These are phyloP conservation scores for Euglossa dilemma DNA, from an alignment of 1,140 invertebrate species.

Conservation along the genomic window DNA sequence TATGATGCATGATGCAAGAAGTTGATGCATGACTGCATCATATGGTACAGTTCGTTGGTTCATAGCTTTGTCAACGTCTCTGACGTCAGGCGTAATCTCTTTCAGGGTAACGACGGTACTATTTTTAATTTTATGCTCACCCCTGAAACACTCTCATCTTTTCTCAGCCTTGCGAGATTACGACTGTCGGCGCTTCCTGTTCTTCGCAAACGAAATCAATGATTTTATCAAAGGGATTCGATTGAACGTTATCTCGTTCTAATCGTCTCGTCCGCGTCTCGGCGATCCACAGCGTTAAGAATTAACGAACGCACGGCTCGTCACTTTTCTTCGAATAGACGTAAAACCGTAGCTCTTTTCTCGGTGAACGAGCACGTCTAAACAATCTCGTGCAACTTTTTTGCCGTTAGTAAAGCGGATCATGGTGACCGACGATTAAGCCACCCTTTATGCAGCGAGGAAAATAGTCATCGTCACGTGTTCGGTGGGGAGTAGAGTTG, in stretches of 20 bases:
- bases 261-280: neutral
- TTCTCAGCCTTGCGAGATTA: neutral
- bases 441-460: constrained; percentile 20
- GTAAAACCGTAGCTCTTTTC: neutral
- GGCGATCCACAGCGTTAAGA: neutral
- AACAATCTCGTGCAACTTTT: constrained; percentile 33
- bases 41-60: constrained; percentile 38
- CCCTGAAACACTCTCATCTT: constrained; percentile 48
- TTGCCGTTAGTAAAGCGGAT: constrained; percentile 4
- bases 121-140: constrained; percentile 47
- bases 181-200: constrained; percentile 19
- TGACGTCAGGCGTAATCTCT: constrained; percentile 53
- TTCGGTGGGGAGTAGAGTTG: neutral
- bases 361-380: constrained; percentile 19
- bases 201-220: neutral
- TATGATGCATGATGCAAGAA: constrained; percentile 9
- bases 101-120: constrained; percentile 41
- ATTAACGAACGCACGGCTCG: neutral
- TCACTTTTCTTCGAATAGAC: neutral
- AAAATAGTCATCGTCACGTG: constrained; percentile 7
- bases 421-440: constrained; percentile 7
- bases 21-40: constrained; percentile 39
- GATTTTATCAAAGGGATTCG: neutral
- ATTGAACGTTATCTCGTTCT: no score
- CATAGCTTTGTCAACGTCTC: constrained; percentile 45